Evolutionary conservation across 2,113 vertebrate genomes (phyloP).

Genomic region (Rafetus swinhoei): DNA sequence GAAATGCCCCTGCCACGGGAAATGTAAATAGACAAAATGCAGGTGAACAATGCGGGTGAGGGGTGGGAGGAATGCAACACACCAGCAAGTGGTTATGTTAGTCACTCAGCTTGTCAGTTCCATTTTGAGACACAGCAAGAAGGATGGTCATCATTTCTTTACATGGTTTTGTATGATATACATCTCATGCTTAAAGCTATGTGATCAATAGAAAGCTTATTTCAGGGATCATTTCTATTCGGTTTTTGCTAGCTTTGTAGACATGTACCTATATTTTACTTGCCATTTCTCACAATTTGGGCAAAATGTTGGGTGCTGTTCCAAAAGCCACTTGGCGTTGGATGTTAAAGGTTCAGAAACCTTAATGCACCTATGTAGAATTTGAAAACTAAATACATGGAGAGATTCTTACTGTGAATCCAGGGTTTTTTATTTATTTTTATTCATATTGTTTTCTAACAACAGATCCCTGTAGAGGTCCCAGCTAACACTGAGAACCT

Average conservation of each 20-base stretch:
- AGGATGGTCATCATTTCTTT: background rate
- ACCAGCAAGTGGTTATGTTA: background rate
- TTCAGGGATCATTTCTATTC: background rate
- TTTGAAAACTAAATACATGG: background rate
- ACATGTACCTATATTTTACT: background rate
- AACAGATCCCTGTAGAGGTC: background rate
- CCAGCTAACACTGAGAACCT: background rate
- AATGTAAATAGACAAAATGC: background rate
- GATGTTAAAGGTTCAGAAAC: background rate
- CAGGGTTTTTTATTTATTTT: too few relatives aligned
- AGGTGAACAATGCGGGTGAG: conserved; percentile 22
- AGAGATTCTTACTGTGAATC: background rate
- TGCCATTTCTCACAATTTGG: background rate
- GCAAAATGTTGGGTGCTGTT: background rate
- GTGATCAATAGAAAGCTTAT: background rate
- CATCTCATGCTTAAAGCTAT: background rate
- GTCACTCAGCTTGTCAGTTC: background rate
- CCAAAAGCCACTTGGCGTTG: too few relatives aligned
- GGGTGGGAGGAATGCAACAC: background rate
- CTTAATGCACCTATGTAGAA: background rate
- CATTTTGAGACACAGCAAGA: background rate
- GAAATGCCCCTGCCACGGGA: background rate
- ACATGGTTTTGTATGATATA: background rate
- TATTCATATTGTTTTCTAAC: background rate
- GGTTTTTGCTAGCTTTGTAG: background rate